Conservation (phyloP, 2,797 vertebrate species). For the Remorina albescens region DNA sequence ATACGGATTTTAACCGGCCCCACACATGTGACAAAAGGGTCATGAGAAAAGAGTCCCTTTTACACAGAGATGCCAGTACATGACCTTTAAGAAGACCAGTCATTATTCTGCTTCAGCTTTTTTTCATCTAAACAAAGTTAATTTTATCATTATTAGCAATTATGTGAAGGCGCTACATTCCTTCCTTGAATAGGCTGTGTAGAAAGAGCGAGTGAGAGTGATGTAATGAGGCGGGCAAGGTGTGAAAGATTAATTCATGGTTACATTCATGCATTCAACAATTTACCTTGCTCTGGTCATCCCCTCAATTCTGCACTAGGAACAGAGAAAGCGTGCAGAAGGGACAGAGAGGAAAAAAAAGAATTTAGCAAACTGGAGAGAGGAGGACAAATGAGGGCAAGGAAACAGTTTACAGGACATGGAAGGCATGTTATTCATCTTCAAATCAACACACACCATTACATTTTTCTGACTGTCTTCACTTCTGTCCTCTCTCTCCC, state of each 20-base stretch:
- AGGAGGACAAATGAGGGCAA: constrained; percentile 45
- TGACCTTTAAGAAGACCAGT: no score
- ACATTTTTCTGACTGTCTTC: no score
- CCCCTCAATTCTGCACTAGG: constrained; percentile 98
- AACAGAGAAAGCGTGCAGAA: constrained; percentile 89
- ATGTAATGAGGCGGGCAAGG: no score
- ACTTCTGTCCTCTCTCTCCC: no score
- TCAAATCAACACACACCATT: background rate
- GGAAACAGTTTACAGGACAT: constrained; percentile 42
- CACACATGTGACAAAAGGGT: constrained; percentile 1
- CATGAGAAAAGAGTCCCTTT: constrained; percentile 19
- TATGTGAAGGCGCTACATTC: no score
- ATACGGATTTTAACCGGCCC: background rate
- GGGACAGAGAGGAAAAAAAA: constrained; percentile 89
- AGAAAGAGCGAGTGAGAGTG: background rate
- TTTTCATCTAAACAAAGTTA: no score
- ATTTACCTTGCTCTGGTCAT: constrained; percentile 94
- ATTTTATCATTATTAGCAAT: no score
- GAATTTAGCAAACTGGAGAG: constrained; percentile 79
- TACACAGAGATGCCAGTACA: no score
- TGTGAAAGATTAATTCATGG: no score
- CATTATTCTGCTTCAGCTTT: no score
- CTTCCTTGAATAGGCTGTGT: no score
- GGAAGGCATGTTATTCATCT: constrained; percentile 29
- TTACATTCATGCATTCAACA: constrained; percentile 53